Evolutionary conservation across 2,888 invertebrate genomes (phyloP).

Genomic region (Mythimna albipuncta): DNA sequence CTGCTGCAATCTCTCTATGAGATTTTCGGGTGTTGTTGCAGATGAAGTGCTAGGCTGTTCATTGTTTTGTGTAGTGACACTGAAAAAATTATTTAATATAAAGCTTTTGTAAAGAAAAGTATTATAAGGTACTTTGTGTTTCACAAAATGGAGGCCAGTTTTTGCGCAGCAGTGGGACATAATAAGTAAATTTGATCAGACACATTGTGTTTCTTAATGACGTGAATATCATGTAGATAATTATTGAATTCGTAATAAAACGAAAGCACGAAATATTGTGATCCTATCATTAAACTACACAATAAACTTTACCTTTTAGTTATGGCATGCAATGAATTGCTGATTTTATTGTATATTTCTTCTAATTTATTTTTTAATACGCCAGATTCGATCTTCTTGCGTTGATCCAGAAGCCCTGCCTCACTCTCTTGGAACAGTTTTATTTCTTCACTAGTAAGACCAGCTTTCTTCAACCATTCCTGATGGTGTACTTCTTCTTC

Average conservation of each 20-base stretch:
- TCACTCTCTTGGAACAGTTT: slow-evolving; percentile 87
- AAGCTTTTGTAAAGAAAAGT: not conserved
- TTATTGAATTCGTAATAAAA: not conserved
- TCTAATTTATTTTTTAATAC: slow-evolving; percentile 77
- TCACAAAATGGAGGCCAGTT: too few relatives aligned
- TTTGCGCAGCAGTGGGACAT: too few relatives aligned
- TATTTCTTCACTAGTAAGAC: slow-evolving; percentile 87
- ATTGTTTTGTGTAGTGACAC: slow-evolving; percentile 43
- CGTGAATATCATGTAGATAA: not conserved
- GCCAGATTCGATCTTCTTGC: slow-evolving; percentile 78
- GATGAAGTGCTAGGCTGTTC: slow-evolving; percentile 70
- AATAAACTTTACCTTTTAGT: slow-evolving; percentile 69
- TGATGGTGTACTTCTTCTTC: slow-evolving; percentile 80
- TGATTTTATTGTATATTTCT: slow-evolving; percentile 79
- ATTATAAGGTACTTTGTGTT: not conserved
- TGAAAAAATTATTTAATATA: slow-evolving; percentile 25
- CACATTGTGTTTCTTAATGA: not conserved
- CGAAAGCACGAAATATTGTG: not conserved
- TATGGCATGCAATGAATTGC: slow-evolving; percentile 65
- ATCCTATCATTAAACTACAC: not conserved
- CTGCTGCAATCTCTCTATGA: slow-evolving; percentile 67
- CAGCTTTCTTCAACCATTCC: slow-evolving; percentile 86
- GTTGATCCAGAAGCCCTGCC: slow-evolving; percentile 77
- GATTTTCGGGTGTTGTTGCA: slow-evolving; percentile 60
- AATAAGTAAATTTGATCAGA: too few relatives aligned